phyloP scores from a whole-genome alignment of 2,888 invertebrate species.

The Melikaiella ostensackeni region DNA sequence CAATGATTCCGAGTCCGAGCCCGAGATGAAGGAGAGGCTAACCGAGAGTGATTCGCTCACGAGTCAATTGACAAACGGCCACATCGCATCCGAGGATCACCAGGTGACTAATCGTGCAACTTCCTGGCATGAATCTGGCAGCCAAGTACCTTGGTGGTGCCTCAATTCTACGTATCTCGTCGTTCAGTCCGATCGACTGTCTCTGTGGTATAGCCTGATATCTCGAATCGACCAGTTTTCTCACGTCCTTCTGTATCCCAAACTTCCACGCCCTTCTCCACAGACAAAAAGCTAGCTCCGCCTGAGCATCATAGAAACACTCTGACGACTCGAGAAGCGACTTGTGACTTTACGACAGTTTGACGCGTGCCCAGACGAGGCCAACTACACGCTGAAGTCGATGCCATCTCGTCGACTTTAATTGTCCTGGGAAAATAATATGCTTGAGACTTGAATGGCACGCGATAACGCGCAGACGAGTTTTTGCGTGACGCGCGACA shows the following conservation, averaged over 20 bases:
- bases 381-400: background rate
- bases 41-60: slow-evolving; percentile 60
- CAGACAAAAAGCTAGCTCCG: slow-evolving; percentile 16
- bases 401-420: background rate
- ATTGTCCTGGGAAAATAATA: slow-evolving; percentile 29
- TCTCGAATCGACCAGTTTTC: slow-evolving; percentile 50
- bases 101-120: slow-evolving; percentile 72
- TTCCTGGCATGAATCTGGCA: slow-evolving; percentile 71
- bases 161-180: slow-evolving; percentile 55
- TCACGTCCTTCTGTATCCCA: slow-evolving; percentile 37
- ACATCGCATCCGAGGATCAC: slow-evolving; percentile 63
- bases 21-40: slow-evolving; percentile 69
- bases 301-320: background rate
- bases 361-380: slow-evolving; percentile 21
- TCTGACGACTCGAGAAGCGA: slow-evolving; percentile 6
- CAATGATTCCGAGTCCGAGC: slow-evolving; percentile 67
- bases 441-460: slow-evolving; percentile 25
- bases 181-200: slow-evolving; percentile 62
- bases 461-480: slow-evolving; percentile 11
- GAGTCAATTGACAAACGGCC: slow-evolving; percentile 59
- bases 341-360: slow-evolving; percentile 13
- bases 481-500: slow-evolving; percentile 16
- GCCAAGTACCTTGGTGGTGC: slow-evolving; percentile 60
- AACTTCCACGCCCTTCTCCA: background rate
- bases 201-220: slow-evolving; percentile 33